phyloP scores from a whole-genome alignment of 2,888 invertebrate genomes.

The Periphyllus acericola region DNA sequence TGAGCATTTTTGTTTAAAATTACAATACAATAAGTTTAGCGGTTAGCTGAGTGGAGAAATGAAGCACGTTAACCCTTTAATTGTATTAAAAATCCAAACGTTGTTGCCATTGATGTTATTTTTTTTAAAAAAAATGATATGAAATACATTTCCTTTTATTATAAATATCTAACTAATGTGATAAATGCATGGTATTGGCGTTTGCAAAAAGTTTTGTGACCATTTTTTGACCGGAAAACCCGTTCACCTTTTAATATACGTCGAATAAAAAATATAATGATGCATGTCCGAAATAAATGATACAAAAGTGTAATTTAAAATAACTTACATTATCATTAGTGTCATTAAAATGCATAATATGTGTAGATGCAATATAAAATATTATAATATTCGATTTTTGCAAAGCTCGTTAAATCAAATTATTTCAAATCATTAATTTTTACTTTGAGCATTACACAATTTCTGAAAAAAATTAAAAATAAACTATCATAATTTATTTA shows the following conservation, averaged over 20 bases:
- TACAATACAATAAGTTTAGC: neutral
- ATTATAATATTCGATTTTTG: neutral
- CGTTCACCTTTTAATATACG: neutral
- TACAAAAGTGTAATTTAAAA: neutral
- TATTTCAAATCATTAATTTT: too few relatives aligned
- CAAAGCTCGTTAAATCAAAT: too few relatives aligned
- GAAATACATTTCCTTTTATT: neutral
- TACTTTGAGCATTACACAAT: too few relatives aligned
- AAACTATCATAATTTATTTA: too few relatives aligned
- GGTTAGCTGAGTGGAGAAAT: neutral
- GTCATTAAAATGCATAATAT: neutral
- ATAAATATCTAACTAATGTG: slow-evolving; percentile 6
- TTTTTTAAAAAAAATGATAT: neutral
- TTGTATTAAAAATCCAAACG: slow-evolving; percentile 29
- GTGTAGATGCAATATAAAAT: neutral
- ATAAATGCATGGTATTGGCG: neutral
- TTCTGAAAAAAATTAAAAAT: too few relatives aligned
- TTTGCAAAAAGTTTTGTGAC: neutral
- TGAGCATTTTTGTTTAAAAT: slow-evolving; percentile 17
- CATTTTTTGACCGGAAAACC: neutral
- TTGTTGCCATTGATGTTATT: neutral
- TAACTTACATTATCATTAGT: neutral
- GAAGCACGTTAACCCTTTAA: neutral
- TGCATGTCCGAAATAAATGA: neutral
- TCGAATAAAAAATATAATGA: neutral